These are phyloP conservation scores for Drosophila sp. DNA, from an alignment of 1,140 invertebrate species.

Conservation along the genomic window DNA sequence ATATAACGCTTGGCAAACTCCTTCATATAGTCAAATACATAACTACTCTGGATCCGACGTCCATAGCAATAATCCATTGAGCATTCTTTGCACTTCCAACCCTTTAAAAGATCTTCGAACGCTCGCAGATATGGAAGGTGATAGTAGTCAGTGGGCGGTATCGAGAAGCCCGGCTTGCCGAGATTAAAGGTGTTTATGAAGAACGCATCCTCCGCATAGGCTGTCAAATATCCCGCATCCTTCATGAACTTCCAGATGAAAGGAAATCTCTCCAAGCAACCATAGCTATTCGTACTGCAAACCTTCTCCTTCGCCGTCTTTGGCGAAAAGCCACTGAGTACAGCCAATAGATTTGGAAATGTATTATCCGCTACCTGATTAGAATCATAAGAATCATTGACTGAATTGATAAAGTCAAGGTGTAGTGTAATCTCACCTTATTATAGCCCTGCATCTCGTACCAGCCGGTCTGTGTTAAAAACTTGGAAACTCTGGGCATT, in stretches of 20 bases:
- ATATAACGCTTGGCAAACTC: constrained; percentile 85
- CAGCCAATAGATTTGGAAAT: constrained; percentile 92
- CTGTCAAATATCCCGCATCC: constrained; percentile 90
- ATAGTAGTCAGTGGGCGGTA: constrained; percentile 93
- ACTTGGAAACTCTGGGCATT: constrained; percentile 60
- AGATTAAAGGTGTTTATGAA: constrained; percentile 92
- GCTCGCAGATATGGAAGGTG: constrained; percentile 89
- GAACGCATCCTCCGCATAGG: constrained; percentile 91
- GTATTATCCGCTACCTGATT: constrained; percentile 90
- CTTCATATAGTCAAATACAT: constrained; percentile 86
- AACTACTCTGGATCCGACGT: constrained; percentile 86
- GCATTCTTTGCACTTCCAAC: constrained; percentile 48
- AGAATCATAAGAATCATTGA: not conserved
- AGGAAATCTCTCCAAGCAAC: constrained; percentile 87
- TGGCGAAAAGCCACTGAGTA: constrained; percentile 88
- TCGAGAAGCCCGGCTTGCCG: constrained; percentile 89
- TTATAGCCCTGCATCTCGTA: constrained; percentile 71
- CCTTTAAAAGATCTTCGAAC: constrained; percentile 81
- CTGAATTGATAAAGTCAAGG: no score
- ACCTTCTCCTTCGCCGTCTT: constrained; percentile 80
- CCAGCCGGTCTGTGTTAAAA: constrained; percentile 45
- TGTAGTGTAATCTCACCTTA: constrained; percentile 40
- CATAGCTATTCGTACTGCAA: constrained; percentile 85
- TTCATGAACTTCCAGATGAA: constrained; percentile 93
- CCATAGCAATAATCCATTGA: constrained; percentile 85